Conservation (phyloP, 2,888 invertebrate genomes). For the Carterocephalus palaemon region DNA sequence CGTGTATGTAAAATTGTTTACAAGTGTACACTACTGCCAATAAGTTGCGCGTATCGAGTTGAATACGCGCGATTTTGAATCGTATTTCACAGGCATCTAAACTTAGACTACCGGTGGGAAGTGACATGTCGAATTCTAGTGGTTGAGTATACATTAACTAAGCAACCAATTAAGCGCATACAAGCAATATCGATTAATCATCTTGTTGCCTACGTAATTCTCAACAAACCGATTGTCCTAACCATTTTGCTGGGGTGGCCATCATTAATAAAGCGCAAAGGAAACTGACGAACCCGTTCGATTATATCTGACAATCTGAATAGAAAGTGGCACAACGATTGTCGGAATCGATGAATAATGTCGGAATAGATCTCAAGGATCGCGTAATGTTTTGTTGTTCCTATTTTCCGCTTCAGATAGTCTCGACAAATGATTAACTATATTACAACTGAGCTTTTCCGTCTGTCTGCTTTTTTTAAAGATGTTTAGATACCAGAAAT, state of each 20-base stretch:
- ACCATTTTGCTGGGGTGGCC: slow-evolving; percentile 41
- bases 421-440: background rate
- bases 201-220: slow-evolving; percentile 58
- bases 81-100: background rate
- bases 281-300: slow-evolving; percentile 16
- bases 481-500: too few species aligned
- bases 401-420: slow-evolving; percentile 6
- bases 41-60: background rate
- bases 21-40: slow-evolving; percentile 12
- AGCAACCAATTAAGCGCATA: slow-evolving; percentile 65
- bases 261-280: slow-evolving; percentile 27
- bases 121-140: background rate
- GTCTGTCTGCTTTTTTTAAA: too few species aligned
- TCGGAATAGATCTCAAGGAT: slow-evolving; percentile 6
- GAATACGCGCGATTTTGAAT: background rate
- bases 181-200: slow-evolving; percentile 67
- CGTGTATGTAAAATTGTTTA: slow-evolving; percentile 23
- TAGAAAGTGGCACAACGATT: slow-evolving; percentile 17
- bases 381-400: slow-evolving; percentile 13
- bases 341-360: slow-evolving; percentile 16
- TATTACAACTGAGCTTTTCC: background rate
- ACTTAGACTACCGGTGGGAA: background rate
- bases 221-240: slow-evolving; percentile 58
- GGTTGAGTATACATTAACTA: slow-evolving; percentile 39
- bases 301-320: slow-evolving; percentile 20